These are phyloP conservation scores for Phyllostomus discolor DNA, from an alignment of 2,113 vertebrate genomes.

Conservation along the genomic window DNA sequence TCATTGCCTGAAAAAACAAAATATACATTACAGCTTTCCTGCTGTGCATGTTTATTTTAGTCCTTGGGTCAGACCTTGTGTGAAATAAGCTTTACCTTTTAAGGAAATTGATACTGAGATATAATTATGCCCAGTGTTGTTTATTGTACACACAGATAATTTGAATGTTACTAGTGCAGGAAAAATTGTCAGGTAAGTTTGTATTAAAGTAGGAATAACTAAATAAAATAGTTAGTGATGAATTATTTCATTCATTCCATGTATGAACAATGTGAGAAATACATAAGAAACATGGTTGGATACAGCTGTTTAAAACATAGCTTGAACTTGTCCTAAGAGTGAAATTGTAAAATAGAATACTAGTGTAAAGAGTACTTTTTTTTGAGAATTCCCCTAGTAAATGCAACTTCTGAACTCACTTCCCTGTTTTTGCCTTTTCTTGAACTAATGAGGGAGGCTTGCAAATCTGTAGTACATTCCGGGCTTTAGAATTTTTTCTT, in stretches of 20 bases:
- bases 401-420: background rate
- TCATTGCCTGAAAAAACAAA: slow-evolving; percentile 28
- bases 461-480: background rate
- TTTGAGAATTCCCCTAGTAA: background rate
- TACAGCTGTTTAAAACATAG: background rate
- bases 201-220: background rate
- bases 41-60: slow-evolving; percentile 5
- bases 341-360: background rate
- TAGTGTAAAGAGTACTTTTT: background rate
- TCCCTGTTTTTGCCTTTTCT: background rate
- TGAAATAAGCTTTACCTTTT: slow-evolving; percentile 44
- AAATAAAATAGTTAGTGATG: background rate
- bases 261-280: background rate
- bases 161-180: background rate
- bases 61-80: background rate
- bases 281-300: background rate
- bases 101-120: slow-evolving; percentile 12
- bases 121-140: background rate
- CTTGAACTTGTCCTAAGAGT: background rate
- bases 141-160: background rate
- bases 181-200: background rate
- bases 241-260: background rate
- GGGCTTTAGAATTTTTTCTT: background rate
- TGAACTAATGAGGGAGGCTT: background rate
- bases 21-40: background rate